Evolutionary conservation across 1,140 invertebrate species (phyloP), one percentile per base, ranked within the genome.

Genomic region (Neodiprion fabricii): DNA sequence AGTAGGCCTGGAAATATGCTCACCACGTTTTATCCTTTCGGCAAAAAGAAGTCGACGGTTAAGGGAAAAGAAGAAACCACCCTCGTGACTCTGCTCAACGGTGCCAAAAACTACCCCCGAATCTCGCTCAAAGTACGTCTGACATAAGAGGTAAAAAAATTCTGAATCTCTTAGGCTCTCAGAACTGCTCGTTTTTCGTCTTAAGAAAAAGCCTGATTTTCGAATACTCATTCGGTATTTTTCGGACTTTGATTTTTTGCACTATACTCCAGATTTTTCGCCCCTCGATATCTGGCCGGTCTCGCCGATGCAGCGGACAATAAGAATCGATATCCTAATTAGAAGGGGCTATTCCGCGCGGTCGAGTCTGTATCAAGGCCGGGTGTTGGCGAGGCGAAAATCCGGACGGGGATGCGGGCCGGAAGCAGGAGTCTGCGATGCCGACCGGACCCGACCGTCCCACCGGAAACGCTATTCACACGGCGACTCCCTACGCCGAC

Each of bases 301-400:
- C 17, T 21, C 17, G 17, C 17, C 17, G 0, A 21, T 21, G 50
- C 50, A 10, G 50, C 69, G 81, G 79, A 87, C 84, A 87, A 87
- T 87, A 85, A 86, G 83, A 87, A 87, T 87, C 87, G 83, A 88
- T 88, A 88, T 87, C 86, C 87, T 88, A 88, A 88, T 88, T 88
- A 88, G 86, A 78, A 75, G 82, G 78, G 75, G 79, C 3, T 49
- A 71, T 71, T 71, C 47, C 28, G 70, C 67, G 17, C 67, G 67
- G 17, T 9, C 17, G 67, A 69, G 11, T 21, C 40, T 69, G 40
- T 21, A 40, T 69, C 40, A 17, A 21, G 17, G 10, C 11, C 21
- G 11, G 67, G 74, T 70, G 77, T 82, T 77, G 74, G 79, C 74
- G 78, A 78, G 72, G 70, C 79, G 75, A 77, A 83, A 81, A 85